phyloP scores from a whole-genome alignment of 2,888 invertebrate genomes.

The Argynnis bischoffii region DNA sequence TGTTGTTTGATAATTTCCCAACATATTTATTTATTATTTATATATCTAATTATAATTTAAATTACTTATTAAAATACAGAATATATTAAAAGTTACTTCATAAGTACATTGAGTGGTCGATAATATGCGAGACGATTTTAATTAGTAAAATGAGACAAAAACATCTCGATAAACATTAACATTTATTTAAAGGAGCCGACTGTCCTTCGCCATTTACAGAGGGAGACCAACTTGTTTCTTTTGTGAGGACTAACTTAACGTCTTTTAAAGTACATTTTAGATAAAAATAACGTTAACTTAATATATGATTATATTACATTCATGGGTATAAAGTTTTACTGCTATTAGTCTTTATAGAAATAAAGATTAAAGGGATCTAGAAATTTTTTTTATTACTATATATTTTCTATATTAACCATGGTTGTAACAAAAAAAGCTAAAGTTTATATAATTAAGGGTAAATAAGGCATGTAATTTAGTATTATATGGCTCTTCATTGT shows the following conservation, averaged over 20 bases:
- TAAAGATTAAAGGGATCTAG: too few relatives aligned
- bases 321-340: too few relatives aligned
- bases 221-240: slow-evolving; percentile 30
- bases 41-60: too few relatives aligned
- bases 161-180: slow-evolving; percentile 28
- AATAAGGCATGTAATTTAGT: too few relatives aligned
- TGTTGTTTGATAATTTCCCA: too few relatives aligned
- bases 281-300: slow-evolving; percentile 8
- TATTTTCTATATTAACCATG: too few relatives aligned
- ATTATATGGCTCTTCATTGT: background rate
- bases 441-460: too few relatives aligned
- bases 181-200: slow-evolving; percentile 33
- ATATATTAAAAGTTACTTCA: slow-evolving; percentile 15
- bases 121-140: slow-evolving; percentile 30
- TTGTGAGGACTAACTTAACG: slow-evolving; percentile 22
- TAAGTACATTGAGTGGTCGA: slow-evolving; percentile 14
- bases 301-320: background rate
- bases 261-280: slow-evolving; percentile 20
- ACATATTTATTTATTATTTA: too few relatives aligned
- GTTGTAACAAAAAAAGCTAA: too few relatives aligned
- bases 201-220: slow-evolving; percentile 27
- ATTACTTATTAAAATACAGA: background rate
- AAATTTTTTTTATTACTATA: too few relatives aligned
- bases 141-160: slow-evolving; percentile 32
- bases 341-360: too few relatives aligned